Percentiles rank a stretch among this genome's conserved stretches.
phyloP scores from a whole-genome alignment of 2,888 invertebrate genomes.

The Petrophora chlorosata region DNA sequence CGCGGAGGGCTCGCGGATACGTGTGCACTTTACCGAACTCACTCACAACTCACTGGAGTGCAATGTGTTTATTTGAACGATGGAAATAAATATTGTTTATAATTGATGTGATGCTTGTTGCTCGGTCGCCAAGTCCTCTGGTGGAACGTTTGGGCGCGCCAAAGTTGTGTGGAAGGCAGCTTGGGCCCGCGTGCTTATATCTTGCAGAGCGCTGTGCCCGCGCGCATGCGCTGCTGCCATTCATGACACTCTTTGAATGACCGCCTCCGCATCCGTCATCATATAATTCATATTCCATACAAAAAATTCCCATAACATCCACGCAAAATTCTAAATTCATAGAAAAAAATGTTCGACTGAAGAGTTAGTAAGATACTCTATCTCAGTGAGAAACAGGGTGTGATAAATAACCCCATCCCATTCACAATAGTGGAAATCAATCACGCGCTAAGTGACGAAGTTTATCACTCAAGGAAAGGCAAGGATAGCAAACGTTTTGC shows the following conservation, averaged over 20 bases:
- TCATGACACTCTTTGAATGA: constrained; percentile 78
- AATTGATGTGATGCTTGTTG: constrained; percentile 41
- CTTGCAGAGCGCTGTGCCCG: constrained; percentile 52
- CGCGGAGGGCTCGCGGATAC: constrained; percentile 38
- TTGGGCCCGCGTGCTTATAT: constrained; percentile 74
- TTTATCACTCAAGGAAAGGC: constrained; percentile 19
- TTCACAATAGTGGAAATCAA: constrained; percentile 27
- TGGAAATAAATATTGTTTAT: constrained; percentile 38
- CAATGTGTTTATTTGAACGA: constrained; percentile 7
- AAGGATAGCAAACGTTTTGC: background rate
- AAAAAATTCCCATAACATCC: too few species aligned
- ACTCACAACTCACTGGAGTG: constrained; percentile 50
- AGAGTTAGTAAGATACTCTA: background rate
- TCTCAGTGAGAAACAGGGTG: constrained; percentile 14
- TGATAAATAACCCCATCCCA: constrained; percentile 21
- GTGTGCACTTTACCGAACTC: constrained; percentile 52
- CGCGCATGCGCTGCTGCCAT: constrained; percentile 71
- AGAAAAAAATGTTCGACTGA: background rate
- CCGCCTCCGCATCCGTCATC: constrained; percentile 70
- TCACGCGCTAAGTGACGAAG: constrained; percentile 24
- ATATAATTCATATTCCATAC: constrained; percentile 32
- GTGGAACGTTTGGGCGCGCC: constrained; percentile 74
- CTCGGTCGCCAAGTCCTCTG: constrained; percentile 60
- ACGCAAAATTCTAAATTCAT: too few species aligned
- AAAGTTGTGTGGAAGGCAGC: constrained; percentile 74